Conservation (phyloP, 2,113 vertebrate genomes). For the Pagrus major region DNA sequence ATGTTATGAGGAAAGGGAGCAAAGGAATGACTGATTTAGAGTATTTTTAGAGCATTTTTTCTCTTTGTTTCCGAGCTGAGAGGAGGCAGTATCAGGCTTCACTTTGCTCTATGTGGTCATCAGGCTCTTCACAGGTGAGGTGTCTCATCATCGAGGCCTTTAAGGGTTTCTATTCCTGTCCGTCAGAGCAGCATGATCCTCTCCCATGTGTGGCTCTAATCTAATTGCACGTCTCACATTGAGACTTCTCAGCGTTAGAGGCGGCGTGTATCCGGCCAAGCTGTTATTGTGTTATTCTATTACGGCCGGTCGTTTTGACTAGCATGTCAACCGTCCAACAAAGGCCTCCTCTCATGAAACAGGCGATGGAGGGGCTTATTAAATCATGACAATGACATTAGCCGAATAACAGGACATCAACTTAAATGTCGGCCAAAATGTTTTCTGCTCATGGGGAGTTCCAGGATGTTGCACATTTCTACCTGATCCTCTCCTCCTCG, state of each 20-base stretch:
- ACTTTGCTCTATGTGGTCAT: neutral
- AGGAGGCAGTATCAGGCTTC: neutral
- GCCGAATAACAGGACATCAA: constrained; percentile 31
- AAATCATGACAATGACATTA: constrained; percentile 56
- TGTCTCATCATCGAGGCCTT: constrained; percentile 7
- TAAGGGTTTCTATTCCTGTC: constrained; percentile 57
- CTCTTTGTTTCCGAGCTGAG: neutral
- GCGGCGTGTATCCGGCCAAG: constrained; percentile 47
- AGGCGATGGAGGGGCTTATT: constrained; percentile 17
- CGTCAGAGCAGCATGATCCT: constrained; percentile 49
- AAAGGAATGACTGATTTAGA: neutral
- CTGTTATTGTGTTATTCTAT: constrained; percentile 75
- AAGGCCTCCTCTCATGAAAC: constrained; percentile 46
- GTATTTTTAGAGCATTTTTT: neutral
- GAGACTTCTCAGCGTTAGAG: constrained; percentile 45
- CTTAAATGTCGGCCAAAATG: constrained; percentile 16
- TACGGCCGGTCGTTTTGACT: constrained; percentile 47
- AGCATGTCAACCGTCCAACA: constrained; percentile 34
- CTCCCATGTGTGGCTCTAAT: constrained; percentile 59
- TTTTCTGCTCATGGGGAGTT: constrained; percentile 1
- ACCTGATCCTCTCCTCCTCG: constrained; percentile 94
- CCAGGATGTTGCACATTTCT: constrained; percentile 1
- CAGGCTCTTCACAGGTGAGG: constrained; percentile 14
- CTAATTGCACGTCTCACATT: constrained; percentile 61
- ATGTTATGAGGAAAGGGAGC: neutral